Evolutionary conservation across 1,140 invertebrate genomes (phyloP).

Genomic region (Zeugodacus cucurbitae): DNA sequence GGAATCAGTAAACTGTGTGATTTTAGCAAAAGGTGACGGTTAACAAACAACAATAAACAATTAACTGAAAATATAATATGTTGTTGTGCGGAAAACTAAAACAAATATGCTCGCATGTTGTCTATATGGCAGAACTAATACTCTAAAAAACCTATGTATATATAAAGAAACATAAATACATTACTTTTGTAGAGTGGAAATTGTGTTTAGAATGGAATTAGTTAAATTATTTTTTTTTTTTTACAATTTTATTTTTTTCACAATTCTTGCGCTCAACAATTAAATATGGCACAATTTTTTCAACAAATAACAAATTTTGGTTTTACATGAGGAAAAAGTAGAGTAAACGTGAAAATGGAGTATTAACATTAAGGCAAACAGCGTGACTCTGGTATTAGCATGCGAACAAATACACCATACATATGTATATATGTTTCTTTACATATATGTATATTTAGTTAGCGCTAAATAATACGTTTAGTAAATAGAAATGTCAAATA

Average conservation of each 20-base stretch:
- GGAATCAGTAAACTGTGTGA: constrained; percentile 27
- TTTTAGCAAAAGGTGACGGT: not conserved
- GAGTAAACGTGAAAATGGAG: not conserved
- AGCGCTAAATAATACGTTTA: not conserved
- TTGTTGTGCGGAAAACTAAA: not conserved
- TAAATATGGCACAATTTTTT: not conserved
- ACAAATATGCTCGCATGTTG: not conserved
- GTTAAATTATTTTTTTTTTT: not conserved
- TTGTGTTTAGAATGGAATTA: not conserved
- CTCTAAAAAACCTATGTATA: not conserved
- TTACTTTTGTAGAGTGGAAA: not conserved
- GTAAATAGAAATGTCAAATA: not conserved
- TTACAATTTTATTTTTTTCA: not conserved
- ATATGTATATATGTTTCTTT: not conserved
- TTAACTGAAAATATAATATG: not conserved
- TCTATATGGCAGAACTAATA: not conserved
- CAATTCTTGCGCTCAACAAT: not conserved
- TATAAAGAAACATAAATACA: not conserved
- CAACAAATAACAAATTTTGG: not conserved
- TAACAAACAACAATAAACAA: not conserved
- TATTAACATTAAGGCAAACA: not conserved
- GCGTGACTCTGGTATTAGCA: not conserved
- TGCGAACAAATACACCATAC: not conserved
- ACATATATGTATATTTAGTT: not conserved
- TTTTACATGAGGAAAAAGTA: not conserved